phyloP scores from a whole-genome alignment of 2,113 vertebrate genomes.

The Atlantisia rogersi region DNA sequence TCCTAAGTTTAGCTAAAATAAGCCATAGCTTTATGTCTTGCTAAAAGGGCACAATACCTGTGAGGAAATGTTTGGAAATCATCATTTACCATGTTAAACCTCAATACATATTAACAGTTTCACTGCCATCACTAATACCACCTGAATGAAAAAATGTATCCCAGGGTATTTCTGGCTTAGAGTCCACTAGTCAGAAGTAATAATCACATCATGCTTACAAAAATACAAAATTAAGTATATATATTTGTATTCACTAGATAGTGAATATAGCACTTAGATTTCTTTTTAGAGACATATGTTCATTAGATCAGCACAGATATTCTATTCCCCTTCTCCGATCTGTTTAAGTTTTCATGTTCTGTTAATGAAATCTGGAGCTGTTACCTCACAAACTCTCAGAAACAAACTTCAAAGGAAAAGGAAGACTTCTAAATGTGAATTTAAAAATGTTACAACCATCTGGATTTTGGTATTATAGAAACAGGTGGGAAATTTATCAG shows the following conservation, averaged over 20 bases:
- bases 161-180: background rate
- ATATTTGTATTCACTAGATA: background rate
- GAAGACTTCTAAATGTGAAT: background rate
- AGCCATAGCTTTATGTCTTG: background rate
- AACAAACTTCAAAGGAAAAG: constrained; percentile 28
- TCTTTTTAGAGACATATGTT: background rate
- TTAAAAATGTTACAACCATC: background rate
- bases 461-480: background rate
- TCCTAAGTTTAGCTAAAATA: background rate
- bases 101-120: background rate
- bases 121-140: background rate
- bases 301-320: background rate
- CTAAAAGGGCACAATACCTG: background rate
- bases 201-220: background rate
- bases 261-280: background rate
- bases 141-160: background rate
- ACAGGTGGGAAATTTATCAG: background rate
- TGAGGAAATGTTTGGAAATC: background rate
- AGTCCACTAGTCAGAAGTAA: background rate
- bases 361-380: background rate
- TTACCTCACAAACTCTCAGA: background rate
- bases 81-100: background rate
- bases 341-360: background rate
- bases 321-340: background rate
- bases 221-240: background rate